Base-by-base conservation (phyloP, 2,797 vertebrate species). In the Glossophaga mutica region DNA sequence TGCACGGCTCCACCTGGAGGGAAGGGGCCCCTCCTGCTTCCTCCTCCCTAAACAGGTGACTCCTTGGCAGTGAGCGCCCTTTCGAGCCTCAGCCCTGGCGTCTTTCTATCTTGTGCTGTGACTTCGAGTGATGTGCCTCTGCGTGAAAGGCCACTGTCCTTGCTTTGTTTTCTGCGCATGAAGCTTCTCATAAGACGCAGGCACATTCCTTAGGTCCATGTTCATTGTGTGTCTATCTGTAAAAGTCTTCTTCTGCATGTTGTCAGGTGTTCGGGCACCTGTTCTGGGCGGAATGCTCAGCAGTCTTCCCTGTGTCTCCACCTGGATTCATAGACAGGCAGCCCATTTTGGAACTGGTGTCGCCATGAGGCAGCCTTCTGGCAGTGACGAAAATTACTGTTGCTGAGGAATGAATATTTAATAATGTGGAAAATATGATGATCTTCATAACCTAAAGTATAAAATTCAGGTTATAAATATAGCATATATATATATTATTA, bases 151-250 rank as follows among this genome's bases (percentile, higher is more conserved):
- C 46, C 2, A 1, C 26, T 16, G 0, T 42, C 82, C n/a, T 55
- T 21, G 5, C 50, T 79, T 42, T 26, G 39, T 67, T 86, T 79
- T 87, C 50, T 90, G 46, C 14, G 22, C 59, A 29, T 4, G 11
- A 46, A 95, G 32, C 6, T 71, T 95, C 79, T 90, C 50, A 10
- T 59, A 68, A 87, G 81, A 90, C 94, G 34, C 29, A 90, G 5
- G 19, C 9, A 5, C 12, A 44, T n/a, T 67, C 68, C 78, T 55
- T 70, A 44, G 37, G 67, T 48, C 32, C 8, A 1, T 3, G 2
- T 37, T 71, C 46, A 71, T 37, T 50, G 55, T 50, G 44, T 46
- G 15, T 67, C 21, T 67, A 16, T n/a, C 18, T 32, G 32, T 68
- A 42, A 71, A 77, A 79, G 18, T 16, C n/a, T 93, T 37, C n/a